Conservation (phyloP, 2,113 vertebrate genomes). For the Mystacornis crossleyi region DNA sequence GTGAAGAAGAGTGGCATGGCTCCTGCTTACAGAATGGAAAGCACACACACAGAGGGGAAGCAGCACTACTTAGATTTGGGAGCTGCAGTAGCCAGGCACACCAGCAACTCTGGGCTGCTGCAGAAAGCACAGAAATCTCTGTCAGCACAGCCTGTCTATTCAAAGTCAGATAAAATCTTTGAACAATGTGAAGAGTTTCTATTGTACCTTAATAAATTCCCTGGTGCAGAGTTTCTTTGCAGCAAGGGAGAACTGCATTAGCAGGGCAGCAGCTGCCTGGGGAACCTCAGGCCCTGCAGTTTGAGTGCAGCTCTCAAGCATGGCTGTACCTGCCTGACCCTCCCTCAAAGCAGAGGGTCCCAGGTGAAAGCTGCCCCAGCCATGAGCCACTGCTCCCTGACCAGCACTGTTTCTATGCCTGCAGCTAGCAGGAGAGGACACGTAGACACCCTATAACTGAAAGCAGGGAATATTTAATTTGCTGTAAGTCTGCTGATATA, state of each 20-base stretch:
- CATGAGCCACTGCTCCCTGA: fast-evolving
- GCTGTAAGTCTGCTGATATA: background rate
- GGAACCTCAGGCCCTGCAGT: background rate
- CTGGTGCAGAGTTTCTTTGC: background rate
- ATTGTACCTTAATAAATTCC: background rate
- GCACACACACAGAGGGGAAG: background rate
- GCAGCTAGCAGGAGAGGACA: background rate
- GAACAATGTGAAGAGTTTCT: background rate
- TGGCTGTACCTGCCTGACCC: fast-evolving
- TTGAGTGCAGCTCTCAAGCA: background rate
- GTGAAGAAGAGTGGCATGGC: background rate
- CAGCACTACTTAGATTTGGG: background rate
- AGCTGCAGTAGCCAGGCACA: background rate
- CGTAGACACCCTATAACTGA: fast-evolving
- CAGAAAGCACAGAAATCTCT: background rate
- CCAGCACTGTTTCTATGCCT: background rate
- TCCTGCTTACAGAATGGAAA: background rate
- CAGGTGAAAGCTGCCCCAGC: background rate
- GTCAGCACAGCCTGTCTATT: background rate
- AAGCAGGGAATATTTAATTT: background rate
- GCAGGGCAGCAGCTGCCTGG: background rate
- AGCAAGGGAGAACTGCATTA: background rate
- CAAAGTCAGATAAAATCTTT: background rate
- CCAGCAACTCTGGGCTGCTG: fast-evolving
- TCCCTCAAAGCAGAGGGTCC: background rate